Conservation (phyloP, 2,888 invertebrate species). For the Hymenopus coronatus region DNA sequence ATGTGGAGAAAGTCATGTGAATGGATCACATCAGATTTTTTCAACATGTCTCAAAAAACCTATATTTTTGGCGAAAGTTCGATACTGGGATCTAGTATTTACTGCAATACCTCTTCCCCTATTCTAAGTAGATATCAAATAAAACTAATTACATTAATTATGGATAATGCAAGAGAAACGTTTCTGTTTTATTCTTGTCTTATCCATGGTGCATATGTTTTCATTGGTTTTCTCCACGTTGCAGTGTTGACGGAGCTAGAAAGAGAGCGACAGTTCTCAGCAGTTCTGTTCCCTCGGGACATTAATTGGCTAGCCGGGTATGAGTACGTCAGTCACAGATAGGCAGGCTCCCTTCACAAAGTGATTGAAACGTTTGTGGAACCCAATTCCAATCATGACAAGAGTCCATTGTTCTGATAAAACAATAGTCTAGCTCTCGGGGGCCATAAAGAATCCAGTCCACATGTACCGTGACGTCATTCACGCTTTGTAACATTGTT, state of each 20-base stretch:
- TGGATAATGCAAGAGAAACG: too few relatives aligned
- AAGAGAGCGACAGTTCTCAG: not conserved
- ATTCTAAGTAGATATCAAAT: too few relatives aligned
- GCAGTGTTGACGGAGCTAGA: not conserved
- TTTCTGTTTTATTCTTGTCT: too few relatives aligned
- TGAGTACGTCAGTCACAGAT: not conserved
- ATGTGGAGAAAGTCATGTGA: too few relatives aligned
- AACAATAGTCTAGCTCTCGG: not conserved
- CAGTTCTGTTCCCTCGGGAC: not conserved
- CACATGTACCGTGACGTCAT: not conserved
- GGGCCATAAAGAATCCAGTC: not conserved
- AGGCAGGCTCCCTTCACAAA: not conserved
- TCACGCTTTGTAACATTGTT: not conserved
- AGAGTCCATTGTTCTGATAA: not conserved
- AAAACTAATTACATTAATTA: too few relatives aligned
- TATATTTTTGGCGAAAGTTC: too few relatives aligned
- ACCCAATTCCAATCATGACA: not conserved
- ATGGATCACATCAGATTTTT: too few relatives aligned
- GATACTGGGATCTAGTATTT: too few relatives aligned
- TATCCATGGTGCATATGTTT: too few relatives aligned
- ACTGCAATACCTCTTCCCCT: too few relatives aligned
- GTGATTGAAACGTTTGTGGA: not conserved
- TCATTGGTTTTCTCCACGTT: too few relatives aligned
- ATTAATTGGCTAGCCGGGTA: not conserved
- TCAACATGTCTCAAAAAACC: too few relatives aligned